phyloP scores from a whole-genome alignment of 2,888 invertebrate species.

The Zygogramma bicolorata region DNA sequence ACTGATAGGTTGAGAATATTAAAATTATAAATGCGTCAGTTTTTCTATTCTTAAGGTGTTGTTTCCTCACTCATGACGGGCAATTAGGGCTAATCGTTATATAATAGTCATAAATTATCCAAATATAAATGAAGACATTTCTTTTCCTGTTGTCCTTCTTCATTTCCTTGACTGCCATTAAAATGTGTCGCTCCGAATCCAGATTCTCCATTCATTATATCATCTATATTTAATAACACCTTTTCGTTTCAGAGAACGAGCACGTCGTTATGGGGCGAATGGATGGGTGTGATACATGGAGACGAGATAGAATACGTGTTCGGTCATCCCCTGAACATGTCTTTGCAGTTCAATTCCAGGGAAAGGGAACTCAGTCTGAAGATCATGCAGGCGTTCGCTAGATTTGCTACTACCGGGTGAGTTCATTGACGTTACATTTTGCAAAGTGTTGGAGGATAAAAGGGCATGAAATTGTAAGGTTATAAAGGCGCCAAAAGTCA shows the following conservation, averaged over 20 bases:
- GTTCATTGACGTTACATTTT: too few species aligned
- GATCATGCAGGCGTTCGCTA: constrained; percentile 93
- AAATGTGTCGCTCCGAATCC: background rate
- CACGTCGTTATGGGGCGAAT: constrained; percentile 95
- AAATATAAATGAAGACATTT: background rate
- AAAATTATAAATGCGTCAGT: too few species aligned
- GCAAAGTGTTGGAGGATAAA: too few species aligned
- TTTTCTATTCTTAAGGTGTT: too few species aligned
- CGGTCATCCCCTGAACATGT: constrained; percentile 92
- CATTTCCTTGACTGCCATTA: background rate
- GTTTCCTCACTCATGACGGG: background rate
- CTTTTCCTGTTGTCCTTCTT: background rate
- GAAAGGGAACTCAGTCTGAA: constrained; percentile 89
- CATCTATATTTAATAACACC: constrained; percentile 23
- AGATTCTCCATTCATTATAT: constrained; percentile 21
- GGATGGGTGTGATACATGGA: constrained; percentile 99
- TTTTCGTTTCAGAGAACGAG: constrained; percentile 82
- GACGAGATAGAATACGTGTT: constrained; percentile 99
- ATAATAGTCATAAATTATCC: background rate
- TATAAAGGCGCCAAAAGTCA: too few species aligned
- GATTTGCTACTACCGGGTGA: constrained; percentile 95
- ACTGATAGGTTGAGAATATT: too few species aligned
- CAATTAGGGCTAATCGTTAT: too few species aligned
- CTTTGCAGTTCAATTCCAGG: constrained; percentile 85
- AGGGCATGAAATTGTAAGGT: too few species aligned